Percentiles rank a stretch among this genome's conserved stretches.
These are phyloP conservation scores for Drosophila nigricruria DNA, from an alignment of 2,888 invertebrate species.

Conservation along the genomic window DNA sequence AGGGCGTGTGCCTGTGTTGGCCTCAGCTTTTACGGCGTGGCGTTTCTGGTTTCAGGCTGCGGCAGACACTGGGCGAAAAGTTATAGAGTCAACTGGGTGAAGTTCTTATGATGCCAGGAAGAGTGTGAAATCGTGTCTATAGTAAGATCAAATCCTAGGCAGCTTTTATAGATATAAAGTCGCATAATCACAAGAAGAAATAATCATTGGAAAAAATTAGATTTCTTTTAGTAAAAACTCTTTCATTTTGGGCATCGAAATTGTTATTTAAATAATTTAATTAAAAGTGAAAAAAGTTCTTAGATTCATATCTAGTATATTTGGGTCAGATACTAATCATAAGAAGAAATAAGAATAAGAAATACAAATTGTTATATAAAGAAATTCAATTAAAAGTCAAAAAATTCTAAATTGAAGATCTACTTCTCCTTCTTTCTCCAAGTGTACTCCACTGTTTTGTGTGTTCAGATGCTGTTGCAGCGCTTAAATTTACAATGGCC, in stretches of 20 bases:
- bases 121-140: too few species aligned
- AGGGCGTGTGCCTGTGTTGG: conserved; percentile 46
- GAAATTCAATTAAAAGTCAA: too few species aligned
- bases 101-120: background rate
- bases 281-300: background rate
- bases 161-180: too few species aligned
- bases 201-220: background rate
- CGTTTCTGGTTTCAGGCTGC: conserved; percentile 21
- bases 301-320: too few species aligned
- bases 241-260: background rate
- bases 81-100: background rate
- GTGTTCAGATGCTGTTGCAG: conserved; percentile 14
- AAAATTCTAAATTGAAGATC: too few species aligned
- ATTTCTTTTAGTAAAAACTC: background rate
- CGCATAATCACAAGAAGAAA: too few species aligned
- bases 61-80: conserved; percentile 1
- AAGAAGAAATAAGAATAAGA: too few species aligned
- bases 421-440: background rate
- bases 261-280: background rate
- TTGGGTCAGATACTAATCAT: too few species aligned
- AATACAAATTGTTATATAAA: too few species aligned
- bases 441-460: conserved; percentile 7
- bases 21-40: conserved; percentile 49
- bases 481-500: conserved; percentile 27
- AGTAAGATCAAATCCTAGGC: too few species aligned